These are phyloP conservation scores for Polydesmus complanatus DNA, from an alignment of 2,888 invertebrate genomes.

Conservation along the genomic window DNA sequence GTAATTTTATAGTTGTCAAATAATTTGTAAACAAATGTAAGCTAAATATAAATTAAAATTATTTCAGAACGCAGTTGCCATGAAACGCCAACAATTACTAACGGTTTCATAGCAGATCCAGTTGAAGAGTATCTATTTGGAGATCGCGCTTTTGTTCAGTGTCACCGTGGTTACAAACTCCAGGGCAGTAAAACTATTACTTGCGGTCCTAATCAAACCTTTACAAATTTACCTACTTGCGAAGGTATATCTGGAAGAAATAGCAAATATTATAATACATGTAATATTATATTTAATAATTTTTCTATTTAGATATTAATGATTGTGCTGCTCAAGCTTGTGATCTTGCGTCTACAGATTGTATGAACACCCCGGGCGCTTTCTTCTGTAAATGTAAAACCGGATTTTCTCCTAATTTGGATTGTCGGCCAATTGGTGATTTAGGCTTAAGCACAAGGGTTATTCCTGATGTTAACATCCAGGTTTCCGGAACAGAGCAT, in stretches of 20 bases:
- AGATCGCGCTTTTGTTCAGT: conserved; percentile 82
- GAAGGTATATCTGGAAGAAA: conserved; percentile 42
- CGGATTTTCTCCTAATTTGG: conserved; percentile 70
- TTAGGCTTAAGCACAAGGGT: conserved; percentile 75
- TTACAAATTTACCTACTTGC: conserved; percentile 70
- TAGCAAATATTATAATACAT: neutral
- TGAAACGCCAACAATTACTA: conserved; percentile 46
- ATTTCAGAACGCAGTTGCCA: conserved; percentile 23
- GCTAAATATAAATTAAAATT: neutral
- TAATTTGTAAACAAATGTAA: neutral
- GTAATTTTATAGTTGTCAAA: conserved; percentile 34
- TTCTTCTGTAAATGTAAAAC: conserved; percentile 75
- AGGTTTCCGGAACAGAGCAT: conserved; percentile 64
- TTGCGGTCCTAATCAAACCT: conserved; percentile 70
- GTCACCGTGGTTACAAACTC: conserved; percentile 75
- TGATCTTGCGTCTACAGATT: conserved; percentile 77
- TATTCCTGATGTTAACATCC: conserved; percentile 77
- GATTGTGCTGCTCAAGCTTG: conserved; percentile 81
- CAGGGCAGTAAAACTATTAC: conserved; percentile 63
- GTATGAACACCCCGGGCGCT: conserved; percentile 66
- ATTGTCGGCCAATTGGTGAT: conserved; percentile 80
- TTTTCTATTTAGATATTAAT: conserved; percentile 53
- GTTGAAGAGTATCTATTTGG: conserved; percentile 64
- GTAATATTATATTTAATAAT: neutral
- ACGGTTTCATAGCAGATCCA: conserved; percentile 71